Conservation (phyloP, 92 coral and sea anemone species). For the Zoanthus solanderi region DNA sequence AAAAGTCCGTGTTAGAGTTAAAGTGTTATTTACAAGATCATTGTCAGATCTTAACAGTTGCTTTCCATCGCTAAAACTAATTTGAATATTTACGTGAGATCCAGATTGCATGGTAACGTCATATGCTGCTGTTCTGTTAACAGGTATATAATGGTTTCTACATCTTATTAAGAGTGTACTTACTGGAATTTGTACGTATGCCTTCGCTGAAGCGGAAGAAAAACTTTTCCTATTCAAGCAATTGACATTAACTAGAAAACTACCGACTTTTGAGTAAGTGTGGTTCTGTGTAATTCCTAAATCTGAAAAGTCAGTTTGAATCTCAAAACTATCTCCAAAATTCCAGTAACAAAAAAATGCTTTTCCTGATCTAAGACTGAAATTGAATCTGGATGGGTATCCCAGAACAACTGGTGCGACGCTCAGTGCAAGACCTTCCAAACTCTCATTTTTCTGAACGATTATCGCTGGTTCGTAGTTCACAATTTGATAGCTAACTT, state of each 20-base stretch:
- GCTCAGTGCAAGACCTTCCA: constrained; percentile 45
- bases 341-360: constrained; percentile 63
- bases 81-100: constrained; percentile 39
- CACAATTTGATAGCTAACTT: constrained; percentile 38
- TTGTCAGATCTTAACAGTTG: not conserved
- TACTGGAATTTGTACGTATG: not conserved
- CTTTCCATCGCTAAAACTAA: constrained; percentile 44
- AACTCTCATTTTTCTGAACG: constrained; percentile 49
- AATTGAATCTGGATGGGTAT: constrained; percentile 6
- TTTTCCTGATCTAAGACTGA: constrained; percentile 53
- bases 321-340: constrained; percentile 60
- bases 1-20: constrained; percentile 21
- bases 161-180: not conserved
- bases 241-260: constrained; percentile 19
- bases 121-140: constrained; percentile 30
- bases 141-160: constrained; percentile 2
- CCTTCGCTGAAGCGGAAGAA: not conserved
- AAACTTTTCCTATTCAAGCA: not conserved
- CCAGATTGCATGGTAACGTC: constrained; percentile 44
- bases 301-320: constrained; percentile 58
- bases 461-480: constrained; percentile 12
- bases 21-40: not conserved
- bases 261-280: constrained; percentile 48
- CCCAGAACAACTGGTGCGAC: constrained; percentile 25
- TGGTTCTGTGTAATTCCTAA: constrained; percentile 31